phyloP scores from a whole-genome alignment of 2,797 vertebrate genomes.

The Chelmon rostratus region DNA sequence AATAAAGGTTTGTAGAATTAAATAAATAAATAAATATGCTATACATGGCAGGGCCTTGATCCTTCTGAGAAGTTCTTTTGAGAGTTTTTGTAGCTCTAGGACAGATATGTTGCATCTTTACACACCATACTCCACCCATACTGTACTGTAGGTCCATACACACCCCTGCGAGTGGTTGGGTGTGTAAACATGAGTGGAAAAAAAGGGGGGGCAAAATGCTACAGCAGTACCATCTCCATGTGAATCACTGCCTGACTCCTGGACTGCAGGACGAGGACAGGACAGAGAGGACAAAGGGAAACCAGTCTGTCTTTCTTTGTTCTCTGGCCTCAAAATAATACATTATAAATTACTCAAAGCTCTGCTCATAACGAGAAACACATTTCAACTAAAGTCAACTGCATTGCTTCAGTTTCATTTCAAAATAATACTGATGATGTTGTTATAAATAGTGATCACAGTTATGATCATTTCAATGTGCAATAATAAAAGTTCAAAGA shows the following conservation, averaged over 20 bases:
- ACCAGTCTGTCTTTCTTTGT: constrained; percentile 24
- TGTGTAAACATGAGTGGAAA: constrained; percentile 41
- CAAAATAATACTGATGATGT: constrained; percentile 81
- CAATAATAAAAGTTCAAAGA: constrained; percentile 70
- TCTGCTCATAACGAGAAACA: constrained; percentile 50
- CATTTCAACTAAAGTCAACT: constrained; percentile 47
- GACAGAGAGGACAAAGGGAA: constrained; percentile 29
- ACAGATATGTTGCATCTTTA: constrained; percentile 54
- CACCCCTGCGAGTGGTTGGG: constrained; percentile 36
- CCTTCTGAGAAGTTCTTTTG: constrained; percentile 57
- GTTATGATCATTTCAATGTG: constrained; percentile 78
- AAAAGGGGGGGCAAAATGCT: constrained; percentile 66
- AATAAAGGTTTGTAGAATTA: constrained; percentile 46
- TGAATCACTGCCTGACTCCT: constrained; percentile 22
- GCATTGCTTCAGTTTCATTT: constrained; percentile 42
- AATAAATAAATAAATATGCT: constrained; percentile 87
- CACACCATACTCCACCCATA: constrained; percentile 31
- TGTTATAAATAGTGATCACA: constrained; percentile 77
- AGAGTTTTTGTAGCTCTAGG: constrained; percentile 34
- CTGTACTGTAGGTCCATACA: constrained; percentile 66
- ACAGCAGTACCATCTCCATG: constrained; percentile 74
- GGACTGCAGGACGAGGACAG: constrained; percentile 27
- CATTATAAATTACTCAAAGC: constrained; percentile 43
- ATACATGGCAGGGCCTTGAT: constrained; percentile 60
- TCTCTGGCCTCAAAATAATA: constrained; percentile 41